phyloP scores from a whole-genome alignment of 2,888 invertebrate genomes.

The Nemotelus pantherinus region DNA sequence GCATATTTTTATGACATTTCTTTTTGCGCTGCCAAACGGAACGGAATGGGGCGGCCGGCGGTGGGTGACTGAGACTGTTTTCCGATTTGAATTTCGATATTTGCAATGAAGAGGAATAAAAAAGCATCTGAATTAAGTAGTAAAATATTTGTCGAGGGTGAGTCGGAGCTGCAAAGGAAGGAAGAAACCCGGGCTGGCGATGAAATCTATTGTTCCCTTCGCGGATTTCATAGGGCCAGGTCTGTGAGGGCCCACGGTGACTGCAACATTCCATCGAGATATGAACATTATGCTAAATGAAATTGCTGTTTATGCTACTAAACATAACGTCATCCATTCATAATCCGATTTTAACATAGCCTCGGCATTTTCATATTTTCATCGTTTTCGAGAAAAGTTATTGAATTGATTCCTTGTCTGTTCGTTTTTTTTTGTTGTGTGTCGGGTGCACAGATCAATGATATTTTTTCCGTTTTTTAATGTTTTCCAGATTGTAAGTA shows the following conservation, averaged over 20 bases:
- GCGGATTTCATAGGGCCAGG: too few species aligned
- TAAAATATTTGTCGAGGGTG: constrained; percentile 32
- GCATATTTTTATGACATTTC: constrained; percentile 66
- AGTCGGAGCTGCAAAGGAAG: not conserved
- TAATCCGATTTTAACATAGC: constrained; percentile 37
- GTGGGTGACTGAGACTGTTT: constrained; percentile 33
- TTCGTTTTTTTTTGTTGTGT: too few species aligned
- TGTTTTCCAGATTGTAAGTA: too few species aligned
- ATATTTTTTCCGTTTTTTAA: too few species aligned
- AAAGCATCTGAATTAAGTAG: constrained; percentile 38
- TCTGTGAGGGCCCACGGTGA: too few species aligned
- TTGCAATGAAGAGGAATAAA: constrained; percentile 35
- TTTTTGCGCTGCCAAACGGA: constrained; percentile 41
- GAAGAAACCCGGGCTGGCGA: not conserved
- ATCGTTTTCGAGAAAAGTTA: too few species aligned
- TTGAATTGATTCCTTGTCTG: too few species aligned
- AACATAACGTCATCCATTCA: constrained; percentile 40
- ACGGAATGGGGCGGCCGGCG: too few species aligned
- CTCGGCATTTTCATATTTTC: not conserved
- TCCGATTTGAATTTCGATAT: constrained; percentile 53
- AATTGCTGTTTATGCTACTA: constrained; percentile 41
- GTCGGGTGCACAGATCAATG: too few species aligned
- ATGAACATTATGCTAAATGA: not conserved
- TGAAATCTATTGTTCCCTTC: not conserved
- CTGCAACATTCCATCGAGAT: too few species aligned